Conservation (phyloP, 2,797 vertebrate species). For the Sandelia bainsii region DNA sequence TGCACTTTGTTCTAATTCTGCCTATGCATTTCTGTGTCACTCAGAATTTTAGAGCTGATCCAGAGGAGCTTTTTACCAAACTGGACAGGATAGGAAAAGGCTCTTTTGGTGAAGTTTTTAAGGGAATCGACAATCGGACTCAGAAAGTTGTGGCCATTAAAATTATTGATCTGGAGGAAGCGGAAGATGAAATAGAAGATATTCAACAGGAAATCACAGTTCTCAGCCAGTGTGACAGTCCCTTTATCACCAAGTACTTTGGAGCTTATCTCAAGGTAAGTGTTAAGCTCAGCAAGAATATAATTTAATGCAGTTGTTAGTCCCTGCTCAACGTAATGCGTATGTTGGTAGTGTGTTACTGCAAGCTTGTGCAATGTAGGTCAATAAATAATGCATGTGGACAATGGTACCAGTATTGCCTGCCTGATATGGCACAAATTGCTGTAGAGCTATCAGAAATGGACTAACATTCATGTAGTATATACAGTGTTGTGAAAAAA, state of each 20-base stretch:
- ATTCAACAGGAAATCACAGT: slow-evolving; percentile 99
- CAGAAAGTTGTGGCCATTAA: slow-evolving; percentile 99
- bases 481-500: too few species aligned
- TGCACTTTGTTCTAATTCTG: neutral
- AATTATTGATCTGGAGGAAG: slow-evolving; percentile 98
- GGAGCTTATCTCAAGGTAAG: slow-evolving; percentile 98
- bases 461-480: neutral
- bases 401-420: slow-evolving; percentile 42
- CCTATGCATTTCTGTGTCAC: slow-evolving; percentile 28
- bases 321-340: slow-evolving; percentile 20
- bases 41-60: slow-evolving; percentile 93
- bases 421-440: slow-evolving; percentile 37
- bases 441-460: slow-evolving; percentile 10
- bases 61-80: slow-evolving; percentile 96
- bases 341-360: slow-evolving; percentile 33
- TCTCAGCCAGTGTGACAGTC: slow-evolving; percentile 98
- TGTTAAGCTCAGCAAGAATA: slow-evolving; percentile 3
- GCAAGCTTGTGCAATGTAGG: slow-evolving; percentile 47
- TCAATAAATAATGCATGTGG: slow-evolving; percentile 71
- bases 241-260: slow-evolving; percentile 97
- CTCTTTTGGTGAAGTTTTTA: slow-evolving; percentile 98
- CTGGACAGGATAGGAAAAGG: slow-evolving; percentile 97
- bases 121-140: slow-evolving; percentile 97
- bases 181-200: slow-evolving; percentile 98
- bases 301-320: neutral